A percentile compares a stretch with the other conserved stretches of the same genome.
Conservation (phyloP, 2,113 vertebrate species). For the Bufo gargarizans region DNA sequence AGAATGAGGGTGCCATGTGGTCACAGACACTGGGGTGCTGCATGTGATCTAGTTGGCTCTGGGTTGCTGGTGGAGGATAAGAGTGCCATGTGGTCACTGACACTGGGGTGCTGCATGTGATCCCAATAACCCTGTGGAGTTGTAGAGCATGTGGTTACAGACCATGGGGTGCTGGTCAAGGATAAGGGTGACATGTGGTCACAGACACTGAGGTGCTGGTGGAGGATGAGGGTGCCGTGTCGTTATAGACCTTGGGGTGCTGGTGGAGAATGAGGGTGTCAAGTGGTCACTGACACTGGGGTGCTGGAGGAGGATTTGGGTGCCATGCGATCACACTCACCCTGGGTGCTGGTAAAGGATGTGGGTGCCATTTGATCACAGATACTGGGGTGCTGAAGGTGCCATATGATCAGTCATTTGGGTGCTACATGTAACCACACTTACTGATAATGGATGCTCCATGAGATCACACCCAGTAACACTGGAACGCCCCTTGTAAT, state of each 20-base stretch:
- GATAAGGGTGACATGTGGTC: background rate
- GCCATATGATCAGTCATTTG: background rate
- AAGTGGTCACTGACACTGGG: background rate
- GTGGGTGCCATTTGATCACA: background rate
- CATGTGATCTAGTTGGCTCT: no score
- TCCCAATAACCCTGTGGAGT: no score
- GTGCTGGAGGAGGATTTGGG: no score
- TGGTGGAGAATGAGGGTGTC: no score
- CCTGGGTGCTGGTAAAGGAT: background rate
- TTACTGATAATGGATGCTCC: background rate
- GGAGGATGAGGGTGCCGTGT: background rate
- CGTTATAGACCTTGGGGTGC: background rate
- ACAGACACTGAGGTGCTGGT: background rate
- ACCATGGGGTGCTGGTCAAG: background rate
- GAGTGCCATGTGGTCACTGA: background rate
- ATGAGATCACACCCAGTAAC: background rate
- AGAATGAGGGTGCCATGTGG: background rate
- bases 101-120: background rate
- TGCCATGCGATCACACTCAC: background rate
- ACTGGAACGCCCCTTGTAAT: background rate
- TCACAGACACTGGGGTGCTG: background rate
- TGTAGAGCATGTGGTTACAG: background rate
- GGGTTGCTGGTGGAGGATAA: background rate
- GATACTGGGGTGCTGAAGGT: background rate
- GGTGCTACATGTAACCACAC: background rate